A percentile compares a stretch with the other conserved stretches of the same genome.
Conservation (phyloP, 2,797 vertebrate species). For the Enteromius viviparus region DNA sequence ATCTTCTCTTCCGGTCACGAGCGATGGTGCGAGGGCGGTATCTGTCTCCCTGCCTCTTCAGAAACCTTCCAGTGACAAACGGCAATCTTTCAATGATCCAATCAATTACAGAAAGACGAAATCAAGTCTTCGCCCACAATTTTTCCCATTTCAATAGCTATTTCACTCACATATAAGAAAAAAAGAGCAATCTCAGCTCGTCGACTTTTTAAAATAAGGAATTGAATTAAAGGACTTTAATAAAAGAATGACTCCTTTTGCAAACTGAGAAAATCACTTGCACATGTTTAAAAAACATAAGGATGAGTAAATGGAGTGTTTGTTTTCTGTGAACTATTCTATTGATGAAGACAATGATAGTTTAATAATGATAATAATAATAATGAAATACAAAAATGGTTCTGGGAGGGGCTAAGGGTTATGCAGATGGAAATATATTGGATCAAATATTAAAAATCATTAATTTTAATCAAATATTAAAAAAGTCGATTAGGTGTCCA, state of each 20-base stretch:
- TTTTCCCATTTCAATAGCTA: no score
- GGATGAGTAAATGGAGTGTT: not conserved
- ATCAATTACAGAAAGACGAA: no score
- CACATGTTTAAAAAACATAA: not conserved
- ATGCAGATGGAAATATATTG: not conserved
- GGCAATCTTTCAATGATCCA: no score
- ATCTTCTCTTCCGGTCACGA: no score
- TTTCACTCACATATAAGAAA: no score
- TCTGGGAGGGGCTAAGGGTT: not conserved
- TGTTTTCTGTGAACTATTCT: not conserved
- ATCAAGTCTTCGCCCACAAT: no score
- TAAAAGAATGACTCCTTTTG: not conserved
- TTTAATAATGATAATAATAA: not conserved
- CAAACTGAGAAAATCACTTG: not conserved
- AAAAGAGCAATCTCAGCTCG: no score
- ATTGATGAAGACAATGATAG: not conserved
- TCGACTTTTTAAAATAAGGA: no score
- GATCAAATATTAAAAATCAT: not conserved
- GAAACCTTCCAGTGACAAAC: no score
- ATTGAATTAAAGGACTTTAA: no score
- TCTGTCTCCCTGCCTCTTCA: no score
- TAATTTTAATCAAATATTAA: not conserved
- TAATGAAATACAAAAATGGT: not conserved
- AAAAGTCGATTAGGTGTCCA: not conserved
- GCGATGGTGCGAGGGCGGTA: no score